Evolutionary conservation across 2,113 vertebrate genomes (phyloP), one percentile per base, ranked within the genome.

Genomic region (Mesembrinibis cayennensis): DNA sequence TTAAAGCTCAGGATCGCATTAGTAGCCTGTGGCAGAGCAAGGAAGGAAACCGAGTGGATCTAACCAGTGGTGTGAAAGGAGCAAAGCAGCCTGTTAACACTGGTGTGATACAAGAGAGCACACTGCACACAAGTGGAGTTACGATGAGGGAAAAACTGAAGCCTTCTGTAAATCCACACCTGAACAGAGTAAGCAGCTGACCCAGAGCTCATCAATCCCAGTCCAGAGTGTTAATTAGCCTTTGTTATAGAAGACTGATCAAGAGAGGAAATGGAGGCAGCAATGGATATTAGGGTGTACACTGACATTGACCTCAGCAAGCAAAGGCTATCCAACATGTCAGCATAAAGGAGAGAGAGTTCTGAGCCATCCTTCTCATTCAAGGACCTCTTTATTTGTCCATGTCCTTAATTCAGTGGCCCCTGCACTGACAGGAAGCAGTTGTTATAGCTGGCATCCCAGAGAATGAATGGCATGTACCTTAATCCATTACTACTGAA

Each of bases 121-220:
- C 20, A 0, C 45, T 14, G 62, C 20, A 5, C 21, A 1, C 17
- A 1, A 2, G 8, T 1, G 34, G 55, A 20, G 62, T 16, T 11
- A 6, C 15, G 13, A 6, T 10, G 47, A 34, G 69, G 22, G 66
- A 22, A 16, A n/a, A 20, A 38, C 44, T 13, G 9, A 49, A 65
- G 30, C 10, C 32, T 14, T 26, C 49, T 10, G 18, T 25, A 34
- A 79, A 44, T 34, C 36, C 66, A 29, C 32, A n/a, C 19, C 58
- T 47, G 47, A 47, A 62, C 15, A 40, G 34, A 52, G 15, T 10
- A 29, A 65, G 38, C 40, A 77, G 14, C 34, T 59, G n/a, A 47
- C 34, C 30, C 65, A 42, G 52, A 53, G 58, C 66, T 79, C 80
- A 71, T 34, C 52, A 29, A 7, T 59, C 67, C 66, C 45, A 47